A percentile compares a stretch with the other conserved stretches of the same genome.
Conservation (phyloP, 1,140 invertebrate species). For the Andricus grossulariae region DNA sequence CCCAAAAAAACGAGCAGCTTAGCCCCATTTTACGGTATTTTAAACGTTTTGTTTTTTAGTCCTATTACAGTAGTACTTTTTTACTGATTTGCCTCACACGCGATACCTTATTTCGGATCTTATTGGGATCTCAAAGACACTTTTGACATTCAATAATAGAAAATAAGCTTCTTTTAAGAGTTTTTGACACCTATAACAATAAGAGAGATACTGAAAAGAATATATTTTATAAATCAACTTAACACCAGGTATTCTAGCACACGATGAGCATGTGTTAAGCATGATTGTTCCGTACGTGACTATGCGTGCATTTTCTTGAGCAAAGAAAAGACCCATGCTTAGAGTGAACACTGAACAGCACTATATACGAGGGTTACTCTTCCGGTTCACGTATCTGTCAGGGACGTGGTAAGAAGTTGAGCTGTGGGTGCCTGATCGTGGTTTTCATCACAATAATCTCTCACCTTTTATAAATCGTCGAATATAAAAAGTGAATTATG, state of each 20-base stretch:
- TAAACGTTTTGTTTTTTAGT: too few species aligned
- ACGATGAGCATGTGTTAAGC: slow-evolving; percentile 14
- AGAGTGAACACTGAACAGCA: slow-evolving; percentile 21
- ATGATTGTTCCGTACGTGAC: slow-evolving; percentile 23
- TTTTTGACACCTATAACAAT: background rate
- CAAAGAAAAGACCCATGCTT: slow-evolving; percentile 24
- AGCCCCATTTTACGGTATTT: too few species aligned
- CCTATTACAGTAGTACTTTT: too few species aligned
- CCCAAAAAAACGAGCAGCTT: too few species aligned
- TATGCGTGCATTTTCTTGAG: slow-evolving; percentile 27
- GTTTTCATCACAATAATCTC: slow-evolving; percentile 10
- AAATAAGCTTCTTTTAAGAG: too few species aligned
- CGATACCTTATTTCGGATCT: too few species aligned
- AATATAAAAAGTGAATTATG: background rate
- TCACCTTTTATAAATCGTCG: background rate
- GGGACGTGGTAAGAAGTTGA: slow-evolving; percentile 30
- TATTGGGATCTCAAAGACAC: too few species aligned
- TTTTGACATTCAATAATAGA: too few species aligned
- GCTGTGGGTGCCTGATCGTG: slow-evolving; percentile 13
- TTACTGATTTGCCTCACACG: too few species aligned
- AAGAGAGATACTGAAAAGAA: background rate
- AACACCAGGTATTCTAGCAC: background rate
- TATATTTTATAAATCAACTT: slow-evolving; percentile 15
- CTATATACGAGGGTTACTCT: slow-evolving; percentile 21
- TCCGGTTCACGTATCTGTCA: slow-evolving; percentile 29